Evolutionary conservation across 2,113 vertebrate species (phyloP), one percentile per base, ranked within the genome.

Genomic region (Nycticebus coucang): DNA sequence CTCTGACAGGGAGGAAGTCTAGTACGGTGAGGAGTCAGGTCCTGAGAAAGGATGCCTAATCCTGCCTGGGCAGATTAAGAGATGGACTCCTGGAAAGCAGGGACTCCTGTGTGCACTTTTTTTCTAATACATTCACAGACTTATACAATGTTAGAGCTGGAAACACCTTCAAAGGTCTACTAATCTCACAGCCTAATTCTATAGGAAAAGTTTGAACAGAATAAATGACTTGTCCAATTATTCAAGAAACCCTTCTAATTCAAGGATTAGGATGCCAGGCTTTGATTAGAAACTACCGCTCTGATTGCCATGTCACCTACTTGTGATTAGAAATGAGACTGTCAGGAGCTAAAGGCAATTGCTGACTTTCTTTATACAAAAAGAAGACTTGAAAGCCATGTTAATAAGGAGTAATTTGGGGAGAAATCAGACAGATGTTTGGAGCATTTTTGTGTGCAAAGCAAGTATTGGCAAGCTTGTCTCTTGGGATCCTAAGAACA

Each of bases 181-280:
- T 84, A 59, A 45, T 64, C 60, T 92, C 80, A 92, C 17, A 68
- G 68, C 18, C 80, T 81, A 93, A 91, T 81, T 89, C 68, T 92
- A 59, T 11, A 50, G 66, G 21, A 86, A 72, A 94, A 4, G 2
- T 87, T 78, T 94, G 19, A 8, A 37, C 21, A 59, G 18, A 24
- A 87, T 53, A 94, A 71, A 72, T 64, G 19, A 59, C 35, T 60
- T 80, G 50, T 82, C 14, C 21, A 28, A 1, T 64, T 84, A 22
- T 92, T 94, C 13, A 77, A 72, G 82, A 79, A 72, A 41, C 14
- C 59, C 28, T 37, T 22, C 57, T 81, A 60, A 71, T 91, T 87
- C 62, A 17, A 74, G 62, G 13, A 84, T 37, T 37, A 80, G 59
- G 41, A 53, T 5, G 75, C 19, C 18, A 72, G 55, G 45, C 60